Evolutionary conservation across 2,113 vertebrate species (phyloP), one percentile per base, ranked within the genome.

Genomic region (Aphyosemion australe): DNA sequence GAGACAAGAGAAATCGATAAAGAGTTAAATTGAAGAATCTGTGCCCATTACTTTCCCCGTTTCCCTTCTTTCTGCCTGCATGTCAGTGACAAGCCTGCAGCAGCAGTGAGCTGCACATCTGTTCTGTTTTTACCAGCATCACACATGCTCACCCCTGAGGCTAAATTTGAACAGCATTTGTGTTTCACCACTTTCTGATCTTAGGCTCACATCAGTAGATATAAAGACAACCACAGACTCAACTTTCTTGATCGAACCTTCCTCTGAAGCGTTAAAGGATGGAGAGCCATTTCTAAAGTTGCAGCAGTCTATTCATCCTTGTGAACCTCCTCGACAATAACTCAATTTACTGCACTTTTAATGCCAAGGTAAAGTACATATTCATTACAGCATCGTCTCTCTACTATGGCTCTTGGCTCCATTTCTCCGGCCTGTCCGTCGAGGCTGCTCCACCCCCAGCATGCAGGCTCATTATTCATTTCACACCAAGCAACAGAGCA

Each of bases 21-120:
- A 51, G 79, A 87, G 78, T 79, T 84, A 90, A 85, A 91, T 87
- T 85, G 85, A 84, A 89, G 84, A 91, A 87, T 87, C 84, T 80
- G 75, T 77, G 79, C 59, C 85, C 79, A 89, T 90, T 90, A 89
- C 75, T 79, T 88, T 80, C 49, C 80, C 87, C 61, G 80, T 84
- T 85, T 90, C 78, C 82, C 67, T 61, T 78, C 81, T 69, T 68
- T 61, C 59, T 72, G 57, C 46, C 62, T 39, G 39, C 72, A 59
- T 56, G 57, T 61, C 65, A 63, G 50, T 76, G 81, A 79, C 78
- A 73, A 31, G 56, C 60, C 60, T 74, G 73, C 65, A 55, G 72
- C 59, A 47, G 53, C 52, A 16, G 52, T 8, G 50, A 16, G 13
- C 45, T 18, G 67, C 65, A 46, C 20, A 19, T 61, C 61, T 34